These are phyloP conservation scores for Phasianus colchicus DNA, from an alignment of 2,113 vertebrate species.

Conservation along the genomic window DNA sequence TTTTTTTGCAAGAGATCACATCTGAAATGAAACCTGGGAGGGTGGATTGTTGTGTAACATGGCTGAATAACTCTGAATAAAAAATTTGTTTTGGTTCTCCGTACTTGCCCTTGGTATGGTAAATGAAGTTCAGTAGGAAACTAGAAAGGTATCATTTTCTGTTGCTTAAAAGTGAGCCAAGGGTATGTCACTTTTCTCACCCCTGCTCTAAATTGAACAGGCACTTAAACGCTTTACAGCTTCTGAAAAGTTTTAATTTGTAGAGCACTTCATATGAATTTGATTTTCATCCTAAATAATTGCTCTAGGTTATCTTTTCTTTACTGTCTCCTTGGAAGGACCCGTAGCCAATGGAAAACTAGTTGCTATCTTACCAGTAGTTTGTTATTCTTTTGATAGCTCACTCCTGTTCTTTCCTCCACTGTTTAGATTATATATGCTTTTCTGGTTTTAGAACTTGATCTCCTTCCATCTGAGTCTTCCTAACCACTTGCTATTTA, in stretches of 20 bases:
- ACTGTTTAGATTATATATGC: neutral
- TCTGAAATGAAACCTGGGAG: neutral
- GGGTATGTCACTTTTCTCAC: conserved; percentile 17
- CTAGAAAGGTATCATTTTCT: conserved; percentile 34
- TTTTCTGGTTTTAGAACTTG: conserved; percentile 35
- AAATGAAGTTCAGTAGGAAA: conserved; percentile 1
- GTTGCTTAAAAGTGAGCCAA: neutral
- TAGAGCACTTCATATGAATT: conserved; percentile 19
- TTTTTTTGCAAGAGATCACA: neutral
- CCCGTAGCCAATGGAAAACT: neutral
- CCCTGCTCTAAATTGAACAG: neutral
- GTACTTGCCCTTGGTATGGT: neutral
- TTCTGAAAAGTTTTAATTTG: conserved; percentile 27
- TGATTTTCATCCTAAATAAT: conserved; percentile 28
- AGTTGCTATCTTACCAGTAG: conserved; percentile 30
- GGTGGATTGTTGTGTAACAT: neutral
- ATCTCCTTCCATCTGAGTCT: neutral
- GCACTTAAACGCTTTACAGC: conserved; percentile 21
- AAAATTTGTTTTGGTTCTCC: neutral
- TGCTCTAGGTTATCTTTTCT: conserved; percentile 27
- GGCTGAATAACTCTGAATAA: neutral
- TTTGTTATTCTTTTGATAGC: conserved; percentile 29
- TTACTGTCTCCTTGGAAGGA: conserved; percentile 2
- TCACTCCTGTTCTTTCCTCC: neutral
- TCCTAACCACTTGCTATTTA: neutral